Evolutionary conservation across 2,888 invertebrate genomes (phyloP).

Genomic region (Fragum sueziense): DNA sequence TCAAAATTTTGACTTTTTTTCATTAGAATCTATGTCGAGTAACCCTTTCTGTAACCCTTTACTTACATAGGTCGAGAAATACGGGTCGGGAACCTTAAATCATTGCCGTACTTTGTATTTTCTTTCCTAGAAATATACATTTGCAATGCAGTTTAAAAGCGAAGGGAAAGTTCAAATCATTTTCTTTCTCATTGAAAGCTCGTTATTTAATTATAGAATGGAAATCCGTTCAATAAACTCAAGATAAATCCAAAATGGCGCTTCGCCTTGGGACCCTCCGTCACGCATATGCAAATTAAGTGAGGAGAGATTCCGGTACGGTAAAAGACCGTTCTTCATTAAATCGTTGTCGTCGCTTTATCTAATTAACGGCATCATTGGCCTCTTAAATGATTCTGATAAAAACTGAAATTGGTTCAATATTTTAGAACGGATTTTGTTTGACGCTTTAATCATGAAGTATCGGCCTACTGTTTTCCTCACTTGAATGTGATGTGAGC

Average conservation of each 20-base stretch:
- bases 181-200: constrained; percentile 29
- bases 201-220: constrained; percentile 51
- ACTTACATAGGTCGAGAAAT: too few species aligned
- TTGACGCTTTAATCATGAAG: neutral
- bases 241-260: constrained; percentile 50
- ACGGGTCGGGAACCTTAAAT: too few species aligned
- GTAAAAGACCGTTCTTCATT: constrained; percentile 23
- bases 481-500: neutral
- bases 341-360: constrained; percentile 23
- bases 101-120: too few species aligned
- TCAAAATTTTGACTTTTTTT: too few species aligned
- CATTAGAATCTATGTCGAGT: too few species aligned
- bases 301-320: constrained; percentile 19
- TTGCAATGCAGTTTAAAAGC: too few species aligned
- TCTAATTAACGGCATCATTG: constrained; percentile 25
- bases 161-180: constrained; percentile 22
- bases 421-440: constrained; percentile 4
- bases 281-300: constrained; percentile 49
- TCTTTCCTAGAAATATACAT: too few species aligned
- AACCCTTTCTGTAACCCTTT: too few species aligned
- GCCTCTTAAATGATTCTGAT: constrained; percentile 24
- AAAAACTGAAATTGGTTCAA: constrained; percentile 20
- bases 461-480: neutral
- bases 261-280: constrained; percentile 42
- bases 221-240: constrained; percentile 51